Evolutionary conservation across 2,888 invertebrate species (phyloP).

Genomic region (Clivina fossor): DNA sequence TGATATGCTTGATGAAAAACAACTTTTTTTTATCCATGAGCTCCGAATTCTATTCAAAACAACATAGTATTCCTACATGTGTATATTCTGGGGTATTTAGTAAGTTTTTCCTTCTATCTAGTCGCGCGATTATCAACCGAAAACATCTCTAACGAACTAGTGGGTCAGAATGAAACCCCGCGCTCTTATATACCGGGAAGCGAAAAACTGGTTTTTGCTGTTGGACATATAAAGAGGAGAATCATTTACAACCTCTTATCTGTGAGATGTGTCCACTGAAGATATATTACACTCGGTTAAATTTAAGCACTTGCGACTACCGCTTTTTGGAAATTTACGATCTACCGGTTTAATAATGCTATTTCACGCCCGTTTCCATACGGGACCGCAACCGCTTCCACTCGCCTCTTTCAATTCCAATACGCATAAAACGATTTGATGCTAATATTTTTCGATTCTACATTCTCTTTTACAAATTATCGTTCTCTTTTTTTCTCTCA

Average conservation of each 20-base stretch:
- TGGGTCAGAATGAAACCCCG: constrained; percentile 30
- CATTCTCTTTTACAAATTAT: no score
- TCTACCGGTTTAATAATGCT: constrained; percentile 31
- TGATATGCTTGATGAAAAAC: no score
- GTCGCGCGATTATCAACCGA: constrained; percentile 21
- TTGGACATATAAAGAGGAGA: constrained; percentile 33
- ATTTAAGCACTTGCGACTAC: constrained; percentile 33
- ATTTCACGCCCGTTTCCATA: no score
- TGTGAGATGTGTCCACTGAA: constrained; percentile 33
- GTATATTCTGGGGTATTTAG: constrained; percentile 14
- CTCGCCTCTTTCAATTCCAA: no score
- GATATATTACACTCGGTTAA: constrained; percentile 33
- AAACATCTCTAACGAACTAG: constrained; percentile 32
- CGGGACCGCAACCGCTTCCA: no score
- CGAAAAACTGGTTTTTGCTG: constrained; percentile 34
- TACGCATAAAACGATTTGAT: no score
- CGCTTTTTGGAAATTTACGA: constrained; percentile 34
- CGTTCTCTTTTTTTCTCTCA: no score
- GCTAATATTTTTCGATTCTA: no score
- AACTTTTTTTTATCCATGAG: no score
- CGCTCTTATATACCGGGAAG: no score
- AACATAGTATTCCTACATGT: no score
- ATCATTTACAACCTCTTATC: constrained; percentile 34
- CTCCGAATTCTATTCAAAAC: no score
- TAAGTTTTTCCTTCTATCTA: constrained; percentile 16